Base-by-base conservation (phyloP, 2,113 vertebrate genomes). In the Cricetomys ansorgei region DNA sequence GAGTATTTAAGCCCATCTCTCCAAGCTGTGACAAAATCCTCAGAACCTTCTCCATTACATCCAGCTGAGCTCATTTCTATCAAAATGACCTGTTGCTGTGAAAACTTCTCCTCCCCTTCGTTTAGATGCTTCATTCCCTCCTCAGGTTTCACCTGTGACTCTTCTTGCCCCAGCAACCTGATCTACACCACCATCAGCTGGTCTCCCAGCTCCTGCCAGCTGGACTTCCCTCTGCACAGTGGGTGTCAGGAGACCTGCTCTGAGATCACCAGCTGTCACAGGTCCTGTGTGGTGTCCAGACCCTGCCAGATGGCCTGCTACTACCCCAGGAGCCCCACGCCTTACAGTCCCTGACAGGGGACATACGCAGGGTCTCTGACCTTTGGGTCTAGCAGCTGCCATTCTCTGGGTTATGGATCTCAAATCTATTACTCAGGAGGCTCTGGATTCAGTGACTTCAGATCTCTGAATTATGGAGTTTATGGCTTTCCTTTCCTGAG, bases 41-140 rank as follows among this genome's bases (percentile, higher is more conserved):
- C 59, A 79, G 64, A 62, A 34, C 21, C 80, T 70, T 89, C 75
- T 83, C 70, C 3, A 3, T 12, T 40, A 15, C 27, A 29, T 5
- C 48, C 55, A 79, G 3, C 50, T 43, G 48, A 79, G 19, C 69
- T 89, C 79, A 37, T 53, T 53, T 15, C 90, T 37, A 0, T n/a
- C 73, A 94, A 1, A 23, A 96, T 94, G 73, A 1, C 73, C 83
- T 77, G 31, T 80, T 89, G n/a, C 62, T 95, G 92, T 80, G 34
- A 91, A 79, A 88, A 17, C 27, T 75, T 96, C 57, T 84, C 57
- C 27, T 25, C 34, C 3, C 55, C 57, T 19, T 62, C 57, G 7
- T 1, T 9, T 29, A 62, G 25, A 57, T 3, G 1, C n/a, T 31
- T 12, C n/a, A 1, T 29, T 23, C 7, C 13, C 15, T 64, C 3